phyloP scores from a whole-genome alignment of 2,113 vertebrate species.

The Microcebus jonahi region DNA sequence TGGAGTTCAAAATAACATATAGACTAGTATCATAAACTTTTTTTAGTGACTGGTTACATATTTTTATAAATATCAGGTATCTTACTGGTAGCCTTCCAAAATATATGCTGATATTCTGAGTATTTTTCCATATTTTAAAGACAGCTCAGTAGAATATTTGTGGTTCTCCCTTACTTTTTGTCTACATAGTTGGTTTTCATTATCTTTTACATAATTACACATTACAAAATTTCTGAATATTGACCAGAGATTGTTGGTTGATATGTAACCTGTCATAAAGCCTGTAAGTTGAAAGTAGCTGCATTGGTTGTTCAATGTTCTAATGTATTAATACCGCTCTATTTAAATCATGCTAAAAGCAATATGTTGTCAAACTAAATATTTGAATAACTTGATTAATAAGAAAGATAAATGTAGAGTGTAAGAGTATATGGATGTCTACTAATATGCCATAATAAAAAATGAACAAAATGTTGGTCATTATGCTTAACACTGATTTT shows the following conservation, averaged over 20 bases:
- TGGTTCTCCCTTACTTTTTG: background rate
- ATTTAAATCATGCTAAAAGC: background rate
- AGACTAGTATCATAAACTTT: background rate
- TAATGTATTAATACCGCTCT: background rate
- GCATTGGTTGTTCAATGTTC: background rate
- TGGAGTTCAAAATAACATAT: background rate
- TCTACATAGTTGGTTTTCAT: background rate
- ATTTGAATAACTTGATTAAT: conserved; percentile 28
- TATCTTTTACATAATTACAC: background rate
- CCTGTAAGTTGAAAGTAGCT: background rate
- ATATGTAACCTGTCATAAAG: background rate
- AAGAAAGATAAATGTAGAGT: background rate
- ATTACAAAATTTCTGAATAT: conserved; percentile 20
- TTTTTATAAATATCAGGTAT: background rate
- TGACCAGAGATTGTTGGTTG: background rate
- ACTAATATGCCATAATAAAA: background rate
- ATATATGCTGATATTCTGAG: background rate
- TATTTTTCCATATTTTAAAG: conserved; percentile 1
- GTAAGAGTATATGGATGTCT: background rate
- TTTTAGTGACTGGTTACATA: background rate
- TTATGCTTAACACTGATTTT: conserved; percentile 21
- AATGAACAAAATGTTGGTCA: background rate
- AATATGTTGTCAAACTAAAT: background rate
- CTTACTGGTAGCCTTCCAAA: conserved; percentile 6
- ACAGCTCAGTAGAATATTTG: background rate